Percentiles rank a stretch among this genome's conserved stretches.
Evolutionary conservation across 1,140 invertebrate species (phyloP).

Genomic region (Caerostris extrusa): DNA sequence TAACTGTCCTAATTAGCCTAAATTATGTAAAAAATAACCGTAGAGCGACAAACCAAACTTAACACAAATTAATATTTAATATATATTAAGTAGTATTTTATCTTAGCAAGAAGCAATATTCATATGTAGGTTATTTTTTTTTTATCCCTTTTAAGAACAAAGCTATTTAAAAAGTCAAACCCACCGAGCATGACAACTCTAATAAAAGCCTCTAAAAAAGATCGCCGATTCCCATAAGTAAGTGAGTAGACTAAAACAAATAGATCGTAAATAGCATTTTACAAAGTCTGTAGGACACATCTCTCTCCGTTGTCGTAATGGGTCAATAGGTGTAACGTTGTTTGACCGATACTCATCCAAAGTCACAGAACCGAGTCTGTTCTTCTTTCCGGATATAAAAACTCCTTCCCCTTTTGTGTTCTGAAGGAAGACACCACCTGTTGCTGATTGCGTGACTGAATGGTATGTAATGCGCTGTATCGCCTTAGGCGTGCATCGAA

Average conservation of each 20-base stretch:
- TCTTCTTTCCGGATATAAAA: conserved; percentile 6
- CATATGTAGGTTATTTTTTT: too few relatives aligned
- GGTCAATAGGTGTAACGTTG: conserved; percentile 41
- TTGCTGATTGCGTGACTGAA: not conserved
- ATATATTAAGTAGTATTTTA: too few relatives aligned
- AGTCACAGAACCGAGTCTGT: too few relatives aligned
- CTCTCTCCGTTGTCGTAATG: conserved; percentile 18
- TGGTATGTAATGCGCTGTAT: not conserved
- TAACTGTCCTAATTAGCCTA: too few relatives aligned
- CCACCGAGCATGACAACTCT: not conserved
- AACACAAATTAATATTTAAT: too few relatives aligned
- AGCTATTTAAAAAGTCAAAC: not conserved
- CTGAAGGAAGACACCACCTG: not conserved
- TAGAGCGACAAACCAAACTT: too few relatives aligned
- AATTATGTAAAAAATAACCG: too few relatives aligned
- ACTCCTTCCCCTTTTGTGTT: not conserved
- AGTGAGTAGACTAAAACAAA: conserved; percentile 25
- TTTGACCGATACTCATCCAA: not conserved
- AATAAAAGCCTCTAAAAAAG: not conserved
- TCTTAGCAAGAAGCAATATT: too few relatives aligned
- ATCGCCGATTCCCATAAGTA: not conserved
- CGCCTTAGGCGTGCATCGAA: not conserved
- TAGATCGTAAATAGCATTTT: conserved; percentile 47
- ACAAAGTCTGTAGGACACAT: conserved; percentile 36
- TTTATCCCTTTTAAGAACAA: not conserved